Evolutionary conservation across 2,113 vertebrate species (phyloP).

Genomic region (Climacteris rufus): DNA sequence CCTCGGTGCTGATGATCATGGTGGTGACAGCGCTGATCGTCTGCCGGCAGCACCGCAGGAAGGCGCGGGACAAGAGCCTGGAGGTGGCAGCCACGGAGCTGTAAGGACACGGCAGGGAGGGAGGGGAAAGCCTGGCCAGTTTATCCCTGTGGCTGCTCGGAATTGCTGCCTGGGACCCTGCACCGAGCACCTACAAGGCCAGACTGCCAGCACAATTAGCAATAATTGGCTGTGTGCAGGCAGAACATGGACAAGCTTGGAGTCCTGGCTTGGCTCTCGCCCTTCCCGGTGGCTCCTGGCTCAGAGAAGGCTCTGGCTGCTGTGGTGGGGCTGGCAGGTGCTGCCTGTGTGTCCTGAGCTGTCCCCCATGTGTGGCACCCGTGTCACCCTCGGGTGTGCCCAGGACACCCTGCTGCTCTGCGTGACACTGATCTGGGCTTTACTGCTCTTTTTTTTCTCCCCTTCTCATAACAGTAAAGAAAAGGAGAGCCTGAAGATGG

Average conservation of each 20-base stretch:
- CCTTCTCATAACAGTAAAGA: conserved; percentile 45
- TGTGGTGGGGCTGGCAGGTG: background rate
- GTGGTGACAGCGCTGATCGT: conserved; percentile 70
- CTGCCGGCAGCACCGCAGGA: conserved; percentile 72
- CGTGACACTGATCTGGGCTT: background rate
- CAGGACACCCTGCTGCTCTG: background rate
- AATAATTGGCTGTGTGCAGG: background rate
- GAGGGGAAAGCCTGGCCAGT: background rate
- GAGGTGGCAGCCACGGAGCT: conserved; percentile 72
- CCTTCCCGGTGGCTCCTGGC: background rate
- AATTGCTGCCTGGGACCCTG: background rate
- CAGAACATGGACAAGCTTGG: background rate
- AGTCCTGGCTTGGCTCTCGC: background rate
- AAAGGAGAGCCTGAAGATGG: conserved; percentile 60
- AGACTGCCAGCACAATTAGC: background rate
- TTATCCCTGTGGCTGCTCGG: accelerated
- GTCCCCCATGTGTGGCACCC: background rate
- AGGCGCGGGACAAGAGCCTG: conserved; percentile 28
- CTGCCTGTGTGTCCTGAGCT: background rate
- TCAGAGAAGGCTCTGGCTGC: background rate
- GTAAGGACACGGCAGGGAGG: conserved; percentile 72
- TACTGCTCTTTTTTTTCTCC: background rate
- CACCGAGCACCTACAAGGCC: background rate
- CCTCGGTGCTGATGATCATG: conserved; percentile 76
- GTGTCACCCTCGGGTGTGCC: background rate